Conservation (phyloP, 2,113 vertebrate species). For the Anas platyrhynchos region DNA sequence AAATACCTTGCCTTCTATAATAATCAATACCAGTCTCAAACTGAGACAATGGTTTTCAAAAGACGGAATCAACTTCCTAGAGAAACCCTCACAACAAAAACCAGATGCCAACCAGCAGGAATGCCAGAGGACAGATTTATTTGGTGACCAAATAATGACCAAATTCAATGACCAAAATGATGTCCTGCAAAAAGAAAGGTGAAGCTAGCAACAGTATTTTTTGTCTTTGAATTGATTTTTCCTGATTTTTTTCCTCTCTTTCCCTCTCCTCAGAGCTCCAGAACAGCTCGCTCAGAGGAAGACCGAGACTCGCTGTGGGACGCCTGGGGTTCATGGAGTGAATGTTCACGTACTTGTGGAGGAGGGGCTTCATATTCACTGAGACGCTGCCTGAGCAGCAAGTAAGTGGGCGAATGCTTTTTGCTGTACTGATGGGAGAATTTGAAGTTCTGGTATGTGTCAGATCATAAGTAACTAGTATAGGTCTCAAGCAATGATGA, state of each 20-base stretch:
- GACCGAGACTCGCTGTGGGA: slow-evolving; percentile 93
- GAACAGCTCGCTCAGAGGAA: slow-evolving; percentile 91
- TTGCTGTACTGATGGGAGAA: not conserved
- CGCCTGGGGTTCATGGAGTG: slow-evolving; percentile 95
- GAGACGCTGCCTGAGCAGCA: slow-evolving; percentile 92
- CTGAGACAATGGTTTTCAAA: not conserved
- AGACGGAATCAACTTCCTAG: not conserved
- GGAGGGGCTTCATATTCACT: slow-evolving; percentile 95
- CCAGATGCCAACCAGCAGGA: not conserved
- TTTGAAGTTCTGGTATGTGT: not conserved
- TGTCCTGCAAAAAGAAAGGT: not conserved
- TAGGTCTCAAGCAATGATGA: not conserved
- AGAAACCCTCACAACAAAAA: not conserved
- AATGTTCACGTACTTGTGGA: slow-evolving; percentile 95
- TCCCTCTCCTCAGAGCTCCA: slow-evolving; percentile 83
- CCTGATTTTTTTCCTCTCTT: not conserved
- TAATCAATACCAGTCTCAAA: not conserved
- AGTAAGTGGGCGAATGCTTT: slow-evolving; percentile 76
- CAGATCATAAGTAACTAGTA: not conserved
- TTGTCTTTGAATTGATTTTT: not conserved
- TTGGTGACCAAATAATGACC: not conserved
- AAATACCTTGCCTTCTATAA: not conserved
- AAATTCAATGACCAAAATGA: not conserved
- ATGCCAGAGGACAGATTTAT: not conserved
- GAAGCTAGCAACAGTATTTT: not conserved